phyloP scores from a whole-genome alignment of 1,140 invertebrate genomes.

The Bombus confusus region DNA sequence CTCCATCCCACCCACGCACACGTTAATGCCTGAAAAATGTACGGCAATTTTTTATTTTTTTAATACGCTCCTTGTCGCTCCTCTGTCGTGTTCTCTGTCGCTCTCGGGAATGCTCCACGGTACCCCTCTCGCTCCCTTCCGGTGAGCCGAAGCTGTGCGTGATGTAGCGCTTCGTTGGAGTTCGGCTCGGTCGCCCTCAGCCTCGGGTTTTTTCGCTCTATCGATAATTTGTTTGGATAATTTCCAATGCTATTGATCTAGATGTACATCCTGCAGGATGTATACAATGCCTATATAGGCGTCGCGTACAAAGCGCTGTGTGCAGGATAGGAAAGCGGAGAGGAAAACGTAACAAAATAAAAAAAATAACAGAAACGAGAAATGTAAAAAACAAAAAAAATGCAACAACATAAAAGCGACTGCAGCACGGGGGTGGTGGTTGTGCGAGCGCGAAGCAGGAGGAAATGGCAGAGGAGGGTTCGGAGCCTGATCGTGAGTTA shows the following conservation, averaged over 20 bases:
- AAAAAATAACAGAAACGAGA: constrained; percentile 40
- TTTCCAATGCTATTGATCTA: constrained; percentile 83
- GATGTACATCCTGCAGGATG: constrained; percentile 81
- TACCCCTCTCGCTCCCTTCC: constrained; percentile 56
- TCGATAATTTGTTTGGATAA: constrained; percentile 84
- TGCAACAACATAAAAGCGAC: constrained; percentile 47
- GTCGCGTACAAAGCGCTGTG: constrained; percentile 66
- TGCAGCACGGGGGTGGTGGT: neutral
- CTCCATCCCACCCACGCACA: constrained; percentile 74
- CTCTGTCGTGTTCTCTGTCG: constrained; percentile 46
- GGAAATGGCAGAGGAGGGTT: constrained; percentile 72
- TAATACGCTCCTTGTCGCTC: constrained; percentile 78
- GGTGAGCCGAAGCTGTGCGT: constrained; percentile 75
- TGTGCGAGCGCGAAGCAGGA: constrained; percentile 57
- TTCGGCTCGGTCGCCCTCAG: constrained; percentile 66
- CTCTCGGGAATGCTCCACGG: neutral
- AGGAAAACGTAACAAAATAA: constrained; percentile 50
- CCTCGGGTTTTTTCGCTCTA: constrained; percentile 78
- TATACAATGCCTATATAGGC: constrained; percentile 78
- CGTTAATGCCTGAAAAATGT: constrained; percentile 83
- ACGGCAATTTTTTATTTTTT: constrained; percentile 83
- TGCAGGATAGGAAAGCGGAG: constrained; percentile 40
- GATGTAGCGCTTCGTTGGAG: constrained; percentile 78
- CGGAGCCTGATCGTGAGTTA: constrained; percentile 79
- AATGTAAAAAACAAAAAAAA: constrained; percentile 13